These are phyloP conservation scores for Ommatoiulus sabulosus DNA, from an alignment of 2,888 invertebrate species.

Conservation along the genomic window DNA sequence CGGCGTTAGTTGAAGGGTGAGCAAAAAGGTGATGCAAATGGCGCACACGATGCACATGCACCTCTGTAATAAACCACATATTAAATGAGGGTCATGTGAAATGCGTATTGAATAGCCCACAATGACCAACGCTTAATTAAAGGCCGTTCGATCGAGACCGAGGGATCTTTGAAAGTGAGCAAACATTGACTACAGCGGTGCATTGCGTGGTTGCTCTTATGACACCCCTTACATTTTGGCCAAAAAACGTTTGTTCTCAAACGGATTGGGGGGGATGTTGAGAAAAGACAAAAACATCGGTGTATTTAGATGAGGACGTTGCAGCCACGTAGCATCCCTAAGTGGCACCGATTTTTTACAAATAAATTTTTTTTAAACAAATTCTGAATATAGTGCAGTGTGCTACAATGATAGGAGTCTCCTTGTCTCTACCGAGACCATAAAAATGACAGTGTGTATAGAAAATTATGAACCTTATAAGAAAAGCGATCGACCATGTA, in stretches of 20 bases:
- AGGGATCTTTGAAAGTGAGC: neutral
- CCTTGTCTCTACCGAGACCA: too few relatives aligned
- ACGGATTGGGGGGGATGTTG: too few relatives aligned
- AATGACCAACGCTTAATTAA: neutral
- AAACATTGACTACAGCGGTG: neutral
- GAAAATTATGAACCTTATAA: conserved; percentile 65
- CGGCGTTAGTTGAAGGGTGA: conserved; percentile 63
- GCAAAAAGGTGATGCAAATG: conserved; percentile 63
- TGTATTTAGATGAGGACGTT: too few relatives aligned
- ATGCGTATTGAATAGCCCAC: too few relatives aligned
- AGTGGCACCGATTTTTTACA: too few relatives aligned
- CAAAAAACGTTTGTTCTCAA: neutral
- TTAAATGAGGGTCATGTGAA: neutral
- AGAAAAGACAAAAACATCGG: too few relatives aligned
- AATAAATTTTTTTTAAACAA: too few relatives aligned
- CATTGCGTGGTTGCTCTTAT: neutral
- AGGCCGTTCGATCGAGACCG: neutral
- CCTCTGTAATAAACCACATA: conserved; percentile 55
- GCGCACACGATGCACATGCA: conserved; percentile 62
- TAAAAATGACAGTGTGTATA: too few relatives aligned
- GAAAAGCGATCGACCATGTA: conserved; percentile 67
- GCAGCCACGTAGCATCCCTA: too few relatives aligned
- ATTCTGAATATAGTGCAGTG: too few relatives aligned
- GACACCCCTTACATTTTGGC: neutral
- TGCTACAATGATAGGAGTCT: too few relatives aligned